Base-by-base conservation (phyloP, 2,797 vertebrate genomes). In the Petrocephalus sullivani region DNA sequence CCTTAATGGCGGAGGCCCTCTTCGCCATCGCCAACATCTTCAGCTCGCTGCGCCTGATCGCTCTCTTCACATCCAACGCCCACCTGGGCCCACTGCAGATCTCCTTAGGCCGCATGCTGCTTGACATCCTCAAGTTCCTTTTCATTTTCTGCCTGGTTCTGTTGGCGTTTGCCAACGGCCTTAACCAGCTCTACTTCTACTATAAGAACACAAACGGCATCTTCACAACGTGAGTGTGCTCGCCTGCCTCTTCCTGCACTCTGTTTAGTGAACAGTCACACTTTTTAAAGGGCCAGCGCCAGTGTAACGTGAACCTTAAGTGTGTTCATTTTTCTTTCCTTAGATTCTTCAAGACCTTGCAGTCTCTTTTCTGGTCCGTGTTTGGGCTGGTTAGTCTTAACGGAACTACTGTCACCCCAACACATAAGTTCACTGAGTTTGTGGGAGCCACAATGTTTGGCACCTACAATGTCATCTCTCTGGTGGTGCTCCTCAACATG, bases 1-100 rank as follows among this genome's bases (percentile, higher is more conserved):
- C 98, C 0, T 92, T 99, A 90, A 96, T 99, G 90, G 98, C 98
- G 7, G 98, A 99, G 91, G 96, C 98, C 0, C 91, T 99, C 88
- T 99, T 99, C 92, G 98, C 98, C 81, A 99, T 99, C 0, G 98
- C 98, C 88, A 99, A 99, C 90, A 99, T 99, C 94, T 99, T 99
- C 93, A 99, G 98, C 94, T 99, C 98, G 2, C 93, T 99, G 89
- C 97, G 98, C 28, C 95, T 99, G 93, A 98, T 99, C 94, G 98
- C 97, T 41, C 95, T 99, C 90, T 99, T 99, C 91, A 99, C 98
- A 4, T 98, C 98, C 88, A 99, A 99, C 94, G 99, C 98, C 64
- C 98, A 99, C 91, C 95, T 99, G 91, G 98, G 98, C 85, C 98
- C 98, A 61, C 95, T 99, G 88, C 98, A 99, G 93, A 99, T 99